A percentile compares a stretch with the other conserved stretches of the same genome.
Conservation (phyloP, 2,888 invertebrate genomes). For the Malthinus flaveolus region DNA sequence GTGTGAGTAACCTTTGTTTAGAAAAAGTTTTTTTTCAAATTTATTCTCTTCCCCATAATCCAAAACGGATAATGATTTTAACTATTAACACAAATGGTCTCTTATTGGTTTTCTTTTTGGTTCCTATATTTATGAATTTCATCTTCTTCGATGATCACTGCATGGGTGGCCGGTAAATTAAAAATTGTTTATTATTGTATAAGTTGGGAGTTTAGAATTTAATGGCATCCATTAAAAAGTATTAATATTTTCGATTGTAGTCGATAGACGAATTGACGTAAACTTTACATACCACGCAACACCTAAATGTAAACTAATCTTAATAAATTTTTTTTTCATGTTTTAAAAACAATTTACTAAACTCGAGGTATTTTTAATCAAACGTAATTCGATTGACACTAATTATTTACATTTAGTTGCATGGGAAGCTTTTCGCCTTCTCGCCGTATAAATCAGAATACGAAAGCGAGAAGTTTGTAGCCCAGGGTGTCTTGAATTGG, state of each 20-base stretch:
- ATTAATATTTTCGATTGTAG: slow-evolving; percentile 3
- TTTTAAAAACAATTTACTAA: too few species aligned
- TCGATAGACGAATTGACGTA: slow-evolving; percentile 1
- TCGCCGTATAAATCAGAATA: slow-evolving; percentile 50
- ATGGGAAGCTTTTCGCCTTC: slow-evolving; percentile 44
- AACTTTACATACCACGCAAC: not conserved
- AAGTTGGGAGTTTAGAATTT: not conserved
- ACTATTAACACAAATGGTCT: not conserved
- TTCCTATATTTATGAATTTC: slow-evolving; percentile 18
- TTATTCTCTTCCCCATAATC: too few species aligned
- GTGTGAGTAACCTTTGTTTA: slow-evolving; percentile 35
- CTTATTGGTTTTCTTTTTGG: slow-evolving; percentile 25
- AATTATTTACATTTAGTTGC: slow-evolving; percentile 18
- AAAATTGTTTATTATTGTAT: slow-evolving; percentile 18
- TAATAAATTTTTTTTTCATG: too few species aligned
- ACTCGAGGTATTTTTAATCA: slow-evolving; percentile 15
- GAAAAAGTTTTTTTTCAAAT: slow-evolving; percentile 22
- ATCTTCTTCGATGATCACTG: slow-evolving; percentile 15
- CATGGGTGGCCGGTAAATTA: slow-evolving; percentile 19
- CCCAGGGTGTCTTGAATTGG: slow-evolving; percentile 44
- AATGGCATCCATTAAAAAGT: slow-evolving; percentile 5
- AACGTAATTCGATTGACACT: slow-evolving; percentile 17
- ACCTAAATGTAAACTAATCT: too few species aligned
- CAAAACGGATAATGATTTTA: slow-evolving; percentile 15
- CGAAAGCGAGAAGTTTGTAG: slow-evolving; percentile 35